A percentile compares a stretch with the other conserved stretches of the same genome.
Evolutionary conservation across 2,888 invertebrate genomes (phyloP).

Genomic region (Anodontia alba): DNA sequence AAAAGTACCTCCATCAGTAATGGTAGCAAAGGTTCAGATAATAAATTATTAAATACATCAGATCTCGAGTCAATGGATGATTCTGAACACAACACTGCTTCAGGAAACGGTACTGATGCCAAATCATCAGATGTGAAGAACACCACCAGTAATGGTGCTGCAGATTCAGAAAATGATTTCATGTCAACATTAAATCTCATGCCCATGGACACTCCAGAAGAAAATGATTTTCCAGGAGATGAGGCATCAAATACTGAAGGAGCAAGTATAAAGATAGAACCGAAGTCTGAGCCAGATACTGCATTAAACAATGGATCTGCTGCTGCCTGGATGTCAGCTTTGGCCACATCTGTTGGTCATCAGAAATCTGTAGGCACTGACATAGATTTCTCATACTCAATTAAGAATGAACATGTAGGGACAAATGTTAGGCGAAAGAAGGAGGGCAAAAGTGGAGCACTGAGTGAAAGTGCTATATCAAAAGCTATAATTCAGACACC

Average conservation of each 20-base stretch:
- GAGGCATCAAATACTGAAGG: too few species aligned
- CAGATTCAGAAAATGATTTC: not conserved
- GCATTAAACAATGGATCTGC: not conserved
- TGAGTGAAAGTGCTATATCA: not conserved
- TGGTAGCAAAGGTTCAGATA: too few species aligned
- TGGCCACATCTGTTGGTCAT: not conserved
- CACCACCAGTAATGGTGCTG: too few species aligned
- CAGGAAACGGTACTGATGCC: too few species aligned
- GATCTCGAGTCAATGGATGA: too few species aligned
- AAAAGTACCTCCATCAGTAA: too few species aligned
- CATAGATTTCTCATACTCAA: not conserved
- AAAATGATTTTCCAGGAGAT: too few species aligned
- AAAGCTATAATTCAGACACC: not conserved
- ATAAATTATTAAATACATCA: too few species aligned
- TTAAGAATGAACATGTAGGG: not conserved
- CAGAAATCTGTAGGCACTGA: not conserved
- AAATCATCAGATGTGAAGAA: too few species aligned
- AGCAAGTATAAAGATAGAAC: too few species aligned
- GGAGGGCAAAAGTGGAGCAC: not conserved
- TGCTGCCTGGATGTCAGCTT: not conserved
- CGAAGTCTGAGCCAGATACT: too few species aligned
- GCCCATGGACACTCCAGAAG: not conserved
- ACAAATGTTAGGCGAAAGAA: not conserved
- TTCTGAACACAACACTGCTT: too few species aligned
- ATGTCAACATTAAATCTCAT: not conserved